A percentile compares a stretch with the other conserved stretches of the same genome.
phyloP scores from a whole-genome alignment of 2,113 vertebrate genomes.

The Cottus gobio region DNA sequence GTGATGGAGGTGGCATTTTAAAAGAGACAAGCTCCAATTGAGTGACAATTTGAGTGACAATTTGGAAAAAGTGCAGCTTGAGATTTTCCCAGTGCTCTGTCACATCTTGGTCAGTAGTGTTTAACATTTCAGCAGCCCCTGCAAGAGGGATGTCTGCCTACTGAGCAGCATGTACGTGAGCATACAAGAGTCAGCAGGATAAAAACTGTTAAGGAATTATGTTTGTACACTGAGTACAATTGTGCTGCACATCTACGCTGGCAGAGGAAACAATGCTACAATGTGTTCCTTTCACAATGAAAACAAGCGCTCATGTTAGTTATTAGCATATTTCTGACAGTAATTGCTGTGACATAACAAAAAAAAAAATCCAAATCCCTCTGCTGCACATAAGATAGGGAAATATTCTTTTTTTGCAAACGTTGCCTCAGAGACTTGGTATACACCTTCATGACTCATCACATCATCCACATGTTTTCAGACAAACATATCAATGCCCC shows the following conservation, averaged over 20 bases:
- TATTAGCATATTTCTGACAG: conserved; percentile 31
- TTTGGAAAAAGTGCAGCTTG: conserved; percentile 1
- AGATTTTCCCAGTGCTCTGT: conserved; percentile 1
- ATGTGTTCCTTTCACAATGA: conserved; percentile 10
- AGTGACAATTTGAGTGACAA: conserved; percentile 3
- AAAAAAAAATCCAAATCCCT: neutral
- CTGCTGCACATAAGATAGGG: neutral
- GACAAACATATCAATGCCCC: neutral
- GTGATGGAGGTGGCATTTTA: conserved; percentile 25
- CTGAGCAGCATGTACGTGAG: neutral
- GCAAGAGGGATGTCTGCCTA: neutral
- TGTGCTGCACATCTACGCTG: neutral
- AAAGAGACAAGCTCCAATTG: conserved; percentile 1
- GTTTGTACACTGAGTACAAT: neutral
- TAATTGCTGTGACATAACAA: conserved; percentile 13
- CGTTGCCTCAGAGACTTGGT: neutral
- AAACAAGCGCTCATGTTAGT: neutral
- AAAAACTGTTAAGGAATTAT: neutral
- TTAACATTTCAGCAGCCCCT: neutral
- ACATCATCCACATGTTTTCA: neutral
- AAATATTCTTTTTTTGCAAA: neutral
- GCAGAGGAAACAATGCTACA: conserved; percentile 5
- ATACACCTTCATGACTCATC: conserved; percentile 1
- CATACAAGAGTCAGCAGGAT: neutral
- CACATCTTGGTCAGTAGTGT: neutral